These are phyloP conservation scores for Mellilla xanthometata DNA, from an alignment of 2,888 invertebrate species.

Conservation along the genomic window DNA sequence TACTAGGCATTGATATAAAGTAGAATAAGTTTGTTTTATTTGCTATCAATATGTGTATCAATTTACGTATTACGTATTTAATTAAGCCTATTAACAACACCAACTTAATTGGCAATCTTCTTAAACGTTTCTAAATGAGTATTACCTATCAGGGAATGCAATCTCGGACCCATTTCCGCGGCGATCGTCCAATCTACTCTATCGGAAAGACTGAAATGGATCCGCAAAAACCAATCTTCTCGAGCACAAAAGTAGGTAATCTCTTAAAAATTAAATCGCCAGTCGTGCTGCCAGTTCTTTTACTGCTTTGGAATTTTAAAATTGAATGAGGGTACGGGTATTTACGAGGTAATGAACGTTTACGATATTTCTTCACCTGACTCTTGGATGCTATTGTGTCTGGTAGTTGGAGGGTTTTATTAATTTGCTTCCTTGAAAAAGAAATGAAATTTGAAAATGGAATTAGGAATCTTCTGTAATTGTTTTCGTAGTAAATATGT, in stretches of 20 bases:
- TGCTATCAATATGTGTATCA: too few relatives aligned
- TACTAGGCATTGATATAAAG: too few relatives aligned
- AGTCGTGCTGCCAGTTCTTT: constrained; percentile 24
- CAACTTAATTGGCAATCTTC: constrained; percentile 13
- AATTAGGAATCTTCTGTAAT: too few relatives aligned
- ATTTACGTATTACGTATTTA: background rate
- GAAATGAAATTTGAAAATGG: background rate
- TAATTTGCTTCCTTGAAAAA: background rate
- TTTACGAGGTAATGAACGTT: constrained; percentile 32
- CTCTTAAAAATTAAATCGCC: constrained; percentile 44
- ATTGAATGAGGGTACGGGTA: constrained; percentile 18
- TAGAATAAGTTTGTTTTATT: too few relatives aligned
- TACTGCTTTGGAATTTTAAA: constrained; percentile 19
- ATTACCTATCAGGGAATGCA: constrained; percentile 25
- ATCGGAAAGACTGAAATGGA: constrained; percentile 26
- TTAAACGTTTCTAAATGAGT: constrained; percentile 7
- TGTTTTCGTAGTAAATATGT: too few relatives aligned
- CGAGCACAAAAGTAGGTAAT: constrained; percentile 33
- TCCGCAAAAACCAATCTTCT: constrained; percentile 43
- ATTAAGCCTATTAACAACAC: background rate
- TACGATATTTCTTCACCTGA: constrained; percentile 31
- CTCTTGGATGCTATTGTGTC: constrained; percentile 13
- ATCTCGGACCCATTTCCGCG: constrained; percentile 35
- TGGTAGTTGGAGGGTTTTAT: constrained; percentile 1
- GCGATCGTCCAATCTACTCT: constrained; percentile 32